Percentiles rank a stretch among this genome's conserved stretches.
phyloP scores from a whole-genome alignment of 2,888 invertebrate species.

The Litoditis marina region DNA sequence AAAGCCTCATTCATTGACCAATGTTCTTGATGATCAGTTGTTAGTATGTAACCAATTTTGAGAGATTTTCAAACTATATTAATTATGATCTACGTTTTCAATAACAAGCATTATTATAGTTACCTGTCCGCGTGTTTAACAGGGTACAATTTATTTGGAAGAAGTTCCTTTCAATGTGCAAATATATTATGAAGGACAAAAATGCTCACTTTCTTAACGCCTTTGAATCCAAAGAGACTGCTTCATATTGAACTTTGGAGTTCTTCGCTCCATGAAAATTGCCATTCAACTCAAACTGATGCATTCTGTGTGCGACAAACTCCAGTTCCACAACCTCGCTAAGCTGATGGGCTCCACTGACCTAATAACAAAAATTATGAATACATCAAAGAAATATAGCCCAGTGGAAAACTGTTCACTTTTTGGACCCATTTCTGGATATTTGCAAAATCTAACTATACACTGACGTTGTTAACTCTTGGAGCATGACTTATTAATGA shows the following conservation, averaged over 20 bases:
- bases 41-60: no score
- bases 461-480: no score
- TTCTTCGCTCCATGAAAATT: slow-evolving; percentile 48
- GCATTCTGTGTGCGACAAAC: slow-evolving; percentile 57
- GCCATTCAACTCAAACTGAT: slow-evolving; percentile 58
- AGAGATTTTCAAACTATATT: no score
- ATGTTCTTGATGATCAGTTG: no score
- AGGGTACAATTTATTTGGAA: no score
- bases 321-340: slow-evolving; percentile 45
- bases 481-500: no score
- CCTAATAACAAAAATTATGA: slow-evolving; percentile 14
- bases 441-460: not conserved
- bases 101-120: no score
- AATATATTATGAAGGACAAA: not conserved
- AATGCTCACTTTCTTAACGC: slow-evolving; percentile 37
- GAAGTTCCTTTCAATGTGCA: no score
- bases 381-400: not conserved
- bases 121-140: no score
- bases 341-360: slow-evolving; percentile 31
- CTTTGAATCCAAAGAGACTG: slow-evolving; percentile 47
- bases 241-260: slow-evolving; percentile 54
- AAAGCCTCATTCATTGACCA: no score
- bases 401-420: no score
- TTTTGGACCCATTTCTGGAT: no score
- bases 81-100: not conserved